Evolutionary conservation across 64 coral and sea anemone genomes (phyloP).

Genomic region (Orbicella faveolata): DNA sequence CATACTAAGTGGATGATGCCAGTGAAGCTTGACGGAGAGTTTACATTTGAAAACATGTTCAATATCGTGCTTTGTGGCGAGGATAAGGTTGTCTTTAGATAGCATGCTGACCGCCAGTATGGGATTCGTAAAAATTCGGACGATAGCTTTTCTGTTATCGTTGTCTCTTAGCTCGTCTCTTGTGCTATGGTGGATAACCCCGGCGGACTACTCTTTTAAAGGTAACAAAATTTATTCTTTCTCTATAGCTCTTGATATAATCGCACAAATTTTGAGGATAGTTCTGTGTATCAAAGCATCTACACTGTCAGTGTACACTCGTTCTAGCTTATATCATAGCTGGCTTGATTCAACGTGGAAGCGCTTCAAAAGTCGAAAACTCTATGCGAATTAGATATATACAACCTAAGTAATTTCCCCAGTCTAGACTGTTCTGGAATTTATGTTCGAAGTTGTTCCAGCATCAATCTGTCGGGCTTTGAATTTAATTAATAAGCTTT

Average conservation of each 20-base stretch:
- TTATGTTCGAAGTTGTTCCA: no score
- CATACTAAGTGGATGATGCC: background rate
- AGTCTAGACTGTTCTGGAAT: no score
- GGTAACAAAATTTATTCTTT: conserved; percentile 29
- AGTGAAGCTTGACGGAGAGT: conserved; percentile 6
- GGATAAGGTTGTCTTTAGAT: background rate
- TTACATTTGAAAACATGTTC: conserved; percentile 8
- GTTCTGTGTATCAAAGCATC: background rate
- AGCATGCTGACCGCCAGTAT: conserved; percentile 50
- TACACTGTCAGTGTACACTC: background rate
- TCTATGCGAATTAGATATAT: no score
- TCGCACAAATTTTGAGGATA: no score
- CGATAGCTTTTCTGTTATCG: conserved; percentile 51
- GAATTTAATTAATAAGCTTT: conserved; percentile 1
- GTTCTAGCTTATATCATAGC: background rate
- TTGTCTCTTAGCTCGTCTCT: conserved; percentile 62
- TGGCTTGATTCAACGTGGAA: no score
- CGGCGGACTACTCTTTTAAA: conserved; percentile 36
- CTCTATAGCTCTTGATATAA: background rate
- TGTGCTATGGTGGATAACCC: conserved; percentile 68
- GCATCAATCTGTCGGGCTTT: background rate
- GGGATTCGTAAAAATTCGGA: conserved; percentile 52
- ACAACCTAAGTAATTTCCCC: no score
- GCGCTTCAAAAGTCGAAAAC: no score
- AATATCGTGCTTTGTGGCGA: conserved; percentile 31